Evolutionary conservation across 2,888 invertebrate genomes (phyloP).

Genomic region (Drosophila diplacantha): DNA sequence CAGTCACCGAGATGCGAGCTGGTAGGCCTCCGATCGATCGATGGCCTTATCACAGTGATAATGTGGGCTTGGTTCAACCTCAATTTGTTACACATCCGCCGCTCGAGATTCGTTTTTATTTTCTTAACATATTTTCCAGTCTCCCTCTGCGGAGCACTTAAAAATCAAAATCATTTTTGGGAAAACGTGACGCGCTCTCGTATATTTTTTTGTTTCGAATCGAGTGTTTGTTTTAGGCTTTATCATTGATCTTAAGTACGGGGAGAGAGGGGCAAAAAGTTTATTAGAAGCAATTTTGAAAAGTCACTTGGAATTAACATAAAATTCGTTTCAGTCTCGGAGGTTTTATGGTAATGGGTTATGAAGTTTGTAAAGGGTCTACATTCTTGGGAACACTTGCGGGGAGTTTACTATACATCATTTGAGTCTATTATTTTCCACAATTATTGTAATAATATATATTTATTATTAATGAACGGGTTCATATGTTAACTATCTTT

Average conservation of each 20-base stretch:
- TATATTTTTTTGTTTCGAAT: constrained; percentile 14
- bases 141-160: constrained; percentile 49
- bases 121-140: constrained; percentile 53
- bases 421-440: too few relatives aligned
- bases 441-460: too few relatives aligned
- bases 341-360: constrained; percentile 43
- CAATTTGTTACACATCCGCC: constrained; percentile 64
- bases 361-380: background rate
- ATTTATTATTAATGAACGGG: too few relatives aligned
- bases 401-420: background rate
- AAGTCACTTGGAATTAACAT: constrained; percentile 51
- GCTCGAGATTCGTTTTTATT: constrained; percentile 47
- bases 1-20: constrained; percentile 5
- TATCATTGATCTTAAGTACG: constrained; percentile 47
- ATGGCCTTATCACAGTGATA: constrained; percentile 52
- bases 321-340: constrained; percentile 45
- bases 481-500: too few relatives aligned
- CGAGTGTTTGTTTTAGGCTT: constrained; percentile 62
- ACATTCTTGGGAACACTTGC: too few relatives aligned
- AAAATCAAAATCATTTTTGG: constrained; percentile 28
- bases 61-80: constrained; percentile 55
- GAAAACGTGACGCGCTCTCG: constrained; percentile 61
- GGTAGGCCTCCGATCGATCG: constrained; percentile 22
- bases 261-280: constrained; percentile 23
- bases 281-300: constrained; percentile 44